Evolutionary conservation across 2,797 vertebrate species (phyloP), one percentile per base, ranked within the genome.

Genomic region (Ctenosaura bakeri): DNA sequence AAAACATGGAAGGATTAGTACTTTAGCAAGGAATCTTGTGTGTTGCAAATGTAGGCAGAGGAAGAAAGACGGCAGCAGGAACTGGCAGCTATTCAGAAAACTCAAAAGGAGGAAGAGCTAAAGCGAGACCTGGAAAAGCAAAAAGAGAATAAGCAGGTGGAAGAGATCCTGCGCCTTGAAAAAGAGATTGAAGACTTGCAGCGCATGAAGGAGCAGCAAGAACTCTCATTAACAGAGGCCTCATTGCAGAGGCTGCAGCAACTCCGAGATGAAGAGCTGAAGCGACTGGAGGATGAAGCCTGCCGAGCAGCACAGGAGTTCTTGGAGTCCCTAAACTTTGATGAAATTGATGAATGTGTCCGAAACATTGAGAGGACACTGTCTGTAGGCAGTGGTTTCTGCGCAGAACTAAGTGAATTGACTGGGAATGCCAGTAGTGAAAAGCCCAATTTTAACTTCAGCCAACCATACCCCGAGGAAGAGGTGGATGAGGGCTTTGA

Each of bases 291-390:
- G 96, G 98, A 99, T 0, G 99, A 99, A 85, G 99, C 99, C 0
- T 99, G 98, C 95, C 97, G 97, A 13, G 99, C 99, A 0, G 99
- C 99, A 0, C 99, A 99, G 95, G 98, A 99, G 95, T 99, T 99
- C 97, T 97, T 99, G 1, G 98, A 98, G 90, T 99, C 99, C 5
- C 98, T 99, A 88, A 99, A 99, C 97, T 99, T 99, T 0, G 98
- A 98, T 81, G 99, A 99, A 97, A 99, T 99, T 2, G 99, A 99
- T 22, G 98, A 99, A 96, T 99, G 99, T 0, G 99, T 99, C 89
- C 98, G 98, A 90, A 98, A 98, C 96, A 98, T 99, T 0, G 99
- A 99, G 97, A 98, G 96, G 95, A 98, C 98, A 0, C 94, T 99
- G 85, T 98, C 97, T 0, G 97, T 95, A 1, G 96, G 95, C 0